Base-by-base conservation (phyloP, 2,797 vertebrate species). In the Alosa sapidissima region DNA sequence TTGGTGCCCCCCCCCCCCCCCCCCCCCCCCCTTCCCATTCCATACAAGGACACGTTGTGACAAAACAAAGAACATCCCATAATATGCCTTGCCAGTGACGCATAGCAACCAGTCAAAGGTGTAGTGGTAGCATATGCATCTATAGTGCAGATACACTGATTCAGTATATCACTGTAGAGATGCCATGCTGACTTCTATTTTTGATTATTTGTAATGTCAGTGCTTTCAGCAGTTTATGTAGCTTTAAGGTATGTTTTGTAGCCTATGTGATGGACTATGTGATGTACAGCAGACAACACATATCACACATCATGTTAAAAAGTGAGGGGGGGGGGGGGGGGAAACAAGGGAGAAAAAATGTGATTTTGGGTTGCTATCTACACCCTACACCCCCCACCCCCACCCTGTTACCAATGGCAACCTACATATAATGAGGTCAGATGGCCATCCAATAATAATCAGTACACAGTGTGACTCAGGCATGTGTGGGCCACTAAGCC, bases 21-120 rank as follows among this genome's bases (percentile, higher is more conserved):
- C 84, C 60, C 21, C 85, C 82, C 84, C 60, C 21, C 58, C 28
- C 54, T 19, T 51, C 36, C 91, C 91, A 88, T 92, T 92, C 92
- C 92, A 93, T 94, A 94, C 90, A 91, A 94, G 91, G 93, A 92
- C 94, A 94, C 92, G 92, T 93, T 89, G 92, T 94, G 92, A 94
- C 94, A 93, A 95, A 94, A 95, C 94, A 95, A 95, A 95, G 94
- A 94, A 94, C 94, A 94, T 90, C 92, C 92, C 93, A 94, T 95
- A 94, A 94, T 94, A 94, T 88, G 91, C 89, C 85, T 86, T 91
- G 82, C 62, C 33, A 51, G 65, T 84, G 83, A 75, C 81, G 90
- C 91, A 95, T 94, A 91, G 93, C 88, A 94, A 95, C 93, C 89
- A 90, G 91, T 94, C 93, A 91, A 93, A 93, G 91, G 92, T 93